Conservation (phyloP, 1,140 invertebrate species). For the Listronotus oregonensis region DNA sequence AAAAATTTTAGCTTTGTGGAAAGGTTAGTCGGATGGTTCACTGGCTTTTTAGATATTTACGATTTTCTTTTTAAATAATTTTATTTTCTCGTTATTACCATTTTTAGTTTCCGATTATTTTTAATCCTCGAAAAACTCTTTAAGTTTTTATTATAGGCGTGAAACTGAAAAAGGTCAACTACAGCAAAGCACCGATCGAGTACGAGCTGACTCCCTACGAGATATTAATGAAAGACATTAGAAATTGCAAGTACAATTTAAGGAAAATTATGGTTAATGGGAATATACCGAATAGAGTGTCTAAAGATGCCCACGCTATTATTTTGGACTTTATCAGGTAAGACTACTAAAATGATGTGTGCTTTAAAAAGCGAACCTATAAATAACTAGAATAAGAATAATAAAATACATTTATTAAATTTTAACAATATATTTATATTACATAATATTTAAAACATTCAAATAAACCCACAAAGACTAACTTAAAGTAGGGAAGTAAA, state of each 20-base stretch:
- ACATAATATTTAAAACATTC: too few species aligned
- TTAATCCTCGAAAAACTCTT: slow-evolving; percentile 57
- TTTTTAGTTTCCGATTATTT: not conserved
- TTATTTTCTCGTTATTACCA: too few species aligned
- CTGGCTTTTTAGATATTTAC: not conserved
- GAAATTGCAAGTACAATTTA: slow-evolving; percentile 83
- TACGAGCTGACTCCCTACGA: slow-evolving; percentile 97
- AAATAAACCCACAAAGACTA: too few species aligned
- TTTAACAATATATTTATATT: too few species aligned
- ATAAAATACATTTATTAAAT: too few species aligned
- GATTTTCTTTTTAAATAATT: not conserved
- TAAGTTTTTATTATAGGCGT: slow-evolving; percentile 66
- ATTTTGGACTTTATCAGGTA: slow-evolving; percentile 89
- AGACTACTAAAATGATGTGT: not conserved
- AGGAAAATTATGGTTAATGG: slow-evolving; percentile 82
- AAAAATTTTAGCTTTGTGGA: too few species aligned
- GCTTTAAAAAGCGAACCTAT: not conserved
- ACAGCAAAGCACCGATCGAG: slow-evolving; percentile 74
- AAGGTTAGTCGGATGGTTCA: too few species aligned
- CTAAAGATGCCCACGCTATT: slow-evolving; percentile 92
- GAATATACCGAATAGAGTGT: slow-evolving; percentile 79
- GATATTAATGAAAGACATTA: slow-evolving; percentile 95
- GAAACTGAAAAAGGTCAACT: slow-evolving; percentile 88
- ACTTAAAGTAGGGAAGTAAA: too few species aligned
- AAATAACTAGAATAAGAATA: slow-evolving; percentile 7